Percentiles rank a stretch among this genome's conserved stretches.
phyloP scores from a whole-genome alignment of 2,888 invertebrate genomes.

The Tachina grossa region DNA sequence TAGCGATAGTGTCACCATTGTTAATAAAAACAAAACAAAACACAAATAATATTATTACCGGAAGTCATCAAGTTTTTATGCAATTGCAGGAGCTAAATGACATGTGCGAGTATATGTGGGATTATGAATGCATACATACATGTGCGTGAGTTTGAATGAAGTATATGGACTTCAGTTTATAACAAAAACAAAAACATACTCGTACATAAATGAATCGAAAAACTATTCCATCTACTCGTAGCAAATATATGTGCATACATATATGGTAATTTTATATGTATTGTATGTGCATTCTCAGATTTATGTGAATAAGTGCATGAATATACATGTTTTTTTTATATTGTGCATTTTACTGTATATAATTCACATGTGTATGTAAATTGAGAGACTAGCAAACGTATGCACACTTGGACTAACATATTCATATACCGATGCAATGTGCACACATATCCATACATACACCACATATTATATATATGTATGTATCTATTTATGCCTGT shows the following conservation, averaged over 20 bases:
- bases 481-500: too few relatives aligned
- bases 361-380: conserved; percentile 28
- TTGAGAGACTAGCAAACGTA: background rate
- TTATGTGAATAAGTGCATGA: background rate
- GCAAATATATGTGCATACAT: background rate
- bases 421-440: background rate
- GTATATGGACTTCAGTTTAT: background rate
- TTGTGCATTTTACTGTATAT: conserved; percentile 13
- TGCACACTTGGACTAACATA: background rate
- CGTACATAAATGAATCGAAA: conserved; percentile 20
- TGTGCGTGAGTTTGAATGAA: background rate
- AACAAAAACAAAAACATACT: conserved; percentile 16
- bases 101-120: background rate
- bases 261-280: conserved; percentile 25
- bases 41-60: conserved; percentile 47
- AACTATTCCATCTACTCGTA: conserved; percentile 7
- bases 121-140: background rate
- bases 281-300: background rate
- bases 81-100: conserved; percentile 5
- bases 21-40: conserved; percentile 10
- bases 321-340: background rate
- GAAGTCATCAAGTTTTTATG: conserved; percentile 51
- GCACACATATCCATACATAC: background rate
- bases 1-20: conserved; percentile 36
- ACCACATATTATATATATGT: too few relatives aligned